Conservation (phyloP, 2,113 vertebrate genomes). For the Bubo bubo region DNA sequence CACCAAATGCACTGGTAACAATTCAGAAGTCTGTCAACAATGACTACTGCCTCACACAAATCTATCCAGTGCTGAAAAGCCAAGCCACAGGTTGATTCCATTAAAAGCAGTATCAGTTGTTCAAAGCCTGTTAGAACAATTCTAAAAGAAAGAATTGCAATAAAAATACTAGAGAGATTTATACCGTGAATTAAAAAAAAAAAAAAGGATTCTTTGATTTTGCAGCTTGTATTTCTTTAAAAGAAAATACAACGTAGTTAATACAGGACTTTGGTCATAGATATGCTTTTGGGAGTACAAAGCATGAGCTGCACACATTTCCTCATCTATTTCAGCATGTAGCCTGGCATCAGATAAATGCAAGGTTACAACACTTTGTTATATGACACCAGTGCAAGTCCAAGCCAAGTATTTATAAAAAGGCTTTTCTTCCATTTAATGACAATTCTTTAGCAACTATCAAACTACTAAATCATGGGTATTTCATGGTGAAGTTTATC, state of each 20-base stretch:
- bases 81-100: not conserved
- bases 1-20: not conserved
- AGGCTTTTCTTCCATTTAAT: not conserved
- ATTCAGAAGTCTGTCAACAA: not conserved
- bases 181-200: not conserved
- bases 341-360: not conserved
- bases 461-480: not conserved
- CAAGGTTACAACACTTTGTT: not conserved
- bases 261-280: accelerated
- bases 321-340: not conserved
- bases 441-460: not conserved
- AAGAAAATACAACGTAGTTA: not conserved
- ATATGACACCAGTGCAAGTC: not conserved
- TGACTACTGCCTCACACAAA: not conserved
- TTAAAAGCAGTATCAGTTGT: not conserved
- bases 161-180: not conserved
- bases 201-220: not conserved
- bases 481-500: not conserved
- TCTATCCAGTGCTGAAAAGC: not conserved
- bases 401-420: not conserved
- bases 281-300: not conserved
- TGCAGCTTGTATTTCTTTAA: not conserved
- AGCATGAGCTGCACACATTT: not conserved
- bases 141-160: not conserved
- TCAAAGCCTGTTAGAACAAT: not conserved